Conservation (phyloP, 2,888 invertebrate species). For the Adineta ricciae region DNA sequence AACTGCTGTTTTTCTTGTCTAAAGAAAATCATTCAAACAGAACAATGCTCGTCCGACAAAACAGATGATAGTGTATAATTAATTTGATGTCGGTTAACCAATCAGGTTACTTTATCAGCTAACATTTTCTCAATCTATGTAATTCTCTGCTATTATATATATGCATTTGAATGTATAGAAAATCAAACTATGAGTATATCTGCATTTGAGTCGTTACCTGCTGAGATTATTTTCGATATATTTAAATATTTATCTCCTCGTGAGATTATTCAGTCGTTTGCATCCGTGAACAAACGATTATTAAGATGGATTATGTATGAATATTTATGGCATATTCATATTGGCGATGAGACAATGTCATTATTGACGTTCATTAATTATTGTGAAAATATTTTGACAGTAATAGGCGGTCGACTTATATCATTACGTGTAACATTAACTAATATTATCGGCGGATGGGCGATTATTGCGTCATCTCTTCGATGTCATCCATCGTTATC, state of each 20-base stretch:
- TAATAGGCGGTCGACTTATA: background rate
- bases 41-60: too few species aligned
- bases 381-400: background rate
- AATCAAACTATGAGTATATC: background rate
- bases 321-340: background rate
- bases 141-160: too few species aligned
- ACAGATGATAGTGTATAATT: too few species aligned
- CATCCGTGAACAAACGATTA: background rate
- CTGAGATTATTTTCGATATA: background rate
- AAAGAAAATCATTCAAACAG: too few species aligned
- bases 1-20: too few species aligned
- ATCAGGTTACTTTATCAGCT: too few species aligned
- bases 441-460: background rate
- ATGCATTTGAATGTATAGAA: too few species aligned
- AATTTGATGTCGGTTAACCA: too few species aligned
- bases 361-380: background rate
- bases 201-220: background rate
- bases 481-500: background rate
- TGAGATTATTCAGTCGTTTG: background rate
- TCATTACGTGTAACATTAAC: background rate
- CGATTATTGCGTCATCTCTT: background rate
- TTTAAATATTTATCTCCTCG: background rate
- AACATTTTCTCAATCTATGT: too few species aligned
- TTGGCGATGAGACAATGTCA: background rate
- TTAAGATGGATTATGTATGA: background rate